Evolutionary conservation across 2,797 vertebrate genomes (phyloP), one percentile per base, ranked within the genome.

Genomic region (Pogoniulus pusillus): DNA sequence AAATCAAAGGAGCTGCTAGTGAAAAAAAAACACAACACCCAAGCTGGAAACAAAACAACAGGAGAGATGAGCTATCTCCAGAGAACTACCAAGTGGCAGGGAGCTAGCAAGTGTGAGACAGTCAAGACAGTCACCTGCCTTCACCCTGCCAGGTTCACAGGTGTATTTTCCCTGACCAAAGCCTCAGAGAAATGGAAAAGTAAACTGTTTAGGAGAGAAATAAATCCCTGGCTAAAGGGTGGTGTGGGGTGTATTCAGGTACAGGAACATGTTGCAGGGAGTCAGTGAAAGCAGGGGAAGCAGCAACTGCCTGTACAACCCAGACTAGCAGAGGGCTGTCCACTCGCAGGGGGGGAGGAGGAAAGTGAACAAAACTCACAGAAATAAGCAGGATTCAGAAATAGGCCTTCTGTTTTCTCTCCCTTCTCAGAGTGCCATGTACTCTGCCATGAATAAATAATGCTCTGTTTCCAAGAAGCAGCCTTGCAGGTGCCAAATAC

Each of bases 401-500:
- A 71, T 6, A 80, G 58, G 55, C 80, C 51, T 90, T 27, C 29
- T 88, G 43, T 72, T 91, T 87, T 62, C 43, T 87, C 55, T 90
- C 23, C 29, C 35, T 74, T 90, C 59, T 91, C 59, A 53, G 53
- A 85, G 69, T 74, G 41, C 51, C 88, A 18, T 60, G 55, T 86
- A 69, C 51, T 69, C 58, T 80, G 65, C 62, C 88, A 91, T 91
- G 65, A 95, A 95, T 94, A 95, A 90, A 85, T 91, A 90, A 95
- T 90, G 72, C 2, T 47, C 26, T 77, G 35, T 87, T 93, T 90
- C 89, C 92, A 95, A 91, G 78, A 57, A 88, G 49, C 1, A 13
- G 72, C 88, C 81, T 93, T 89, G 37, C 78, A 89, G 81, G 72
- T 2, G 0, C 47, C 43, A 87, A 82, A 62, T 82, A 86, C 5